These are phyloP conservation scores for Podarcis cretensis DNA, from an alignment of 2,113 vertebrate genomes.

Conservation along the genomic window DNA sequence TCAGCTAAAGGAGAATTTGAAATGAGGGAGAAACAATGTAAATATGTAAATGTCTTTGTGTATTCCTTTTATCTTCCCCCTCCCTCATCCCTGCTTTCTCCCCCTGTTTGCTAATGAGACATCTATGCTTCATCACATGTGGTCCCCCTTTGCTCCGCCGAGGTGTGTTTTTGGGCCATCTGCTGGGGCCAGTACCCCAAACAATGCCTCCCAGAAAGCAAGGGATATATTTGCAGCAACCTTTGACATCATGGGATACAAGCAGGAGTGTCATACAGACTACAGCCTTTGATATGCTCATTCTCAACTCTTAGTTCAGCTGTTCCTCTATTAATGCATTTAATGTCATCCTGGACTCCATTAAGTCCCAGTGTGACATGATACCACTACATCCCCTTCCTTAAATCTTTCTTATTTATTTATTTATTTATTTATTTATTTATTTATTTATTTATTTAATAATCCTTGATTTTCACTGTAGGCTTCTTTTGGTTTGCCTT, in stretches of 20 bases:
- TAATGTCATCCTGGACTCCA: not conserved
- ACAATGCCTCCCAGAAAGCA: constrained; percentile 77
- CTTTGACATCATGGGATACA: constrained; percentile 72
- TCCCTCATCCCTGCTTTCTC: constrained; percentile 63
- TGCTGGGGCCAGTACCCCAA: constrained; percentile 73
- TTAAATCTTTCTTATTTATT: not conserved
- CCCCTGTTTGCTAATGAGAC: constrained; percentile 78
- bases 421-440: not conserved
- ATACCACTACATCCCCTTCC: not conserved
- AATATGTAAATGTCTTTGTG: constrained; percentile 85
- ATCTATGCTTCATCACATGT: constrained; percentile 73
- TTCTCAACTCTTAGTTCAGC: constrained; percentile 63
- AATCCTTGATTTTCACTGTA: not conserved
- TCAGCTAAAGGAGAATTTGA: constrained; percentile 78
- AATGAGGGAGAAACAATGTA: constrained; percentile 80
- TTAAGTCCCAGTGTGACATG: not conserved
- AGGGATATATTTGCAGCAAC: constrained; percentile 66
- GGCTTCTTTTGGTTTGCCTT: not conserved
- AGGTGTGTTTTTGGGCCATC: constrained; percentile 79
- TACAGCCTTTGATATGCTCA: constrained; percentile 36
- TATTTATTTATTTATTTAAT: not conserved
- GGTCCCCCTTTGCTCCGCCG: constrained; percentile 71
- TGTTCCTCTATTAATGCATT: constrained; percentile 60
- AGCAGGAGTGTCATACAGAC: constrained; percentile 52
- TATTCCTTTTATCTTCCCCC: constrained; percentile 79